Evolutionary conservation across 1,140 invertebrate species (phyloP), one percentile per base, ranked within the genome.

Genomic region (Bombus breviceps): DNA sequence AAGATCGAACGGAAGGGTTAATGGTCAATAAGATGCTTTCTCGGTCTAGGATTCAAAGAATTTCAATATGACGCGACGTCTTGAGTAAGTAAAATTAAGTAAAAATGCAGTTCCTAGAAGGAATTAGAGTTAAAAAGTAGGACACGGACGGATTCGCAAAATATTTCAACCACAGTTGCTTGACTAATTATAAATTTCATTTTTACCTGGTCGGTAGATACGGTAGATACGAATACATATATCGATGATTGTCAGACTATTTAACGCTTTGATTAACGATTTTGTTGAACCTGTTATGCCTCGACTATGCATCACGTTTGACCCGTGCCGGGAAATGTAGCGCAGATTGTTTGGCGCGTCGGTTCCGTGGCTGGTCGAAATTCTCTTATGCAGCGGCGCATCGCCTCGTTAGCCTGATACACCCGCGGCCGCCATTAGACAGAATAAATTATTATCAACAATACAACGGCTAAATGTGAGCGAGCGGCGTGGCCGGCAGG

Each of bases 361-460:
- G 32, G 32, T 32, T 57, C 10, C 47, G 53, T 0, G 68, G n/a
- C 34, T n/a, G 57, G 3, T 37, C 41, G 53, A 47, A 83, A 77
- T 76, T 57, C 73, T 34, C 47, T 76, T 53, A 37, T 18, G n/a
- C 57, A 13, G 10, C n/a, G n/a, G 37, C 80, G 80, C 22, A 39
- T 37, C 32, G 72, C 41, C 43, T 83, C 62, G 81, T 77, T 83
- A 77, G 47, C 47, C 53, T 73, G n/a, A 77, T 25, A 13, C 73
- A 25, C 12, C 34, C 10, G 3, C 10, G 34, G 9, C 15, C 18
- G 59, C 59, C 81, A 53, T 83, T 83, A 83, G 64, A 76, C 73
- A 28, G 73, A 83, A 83, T 83, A 83, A 83, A 83, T 77, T 47
- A 83, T 83, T 77, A 76, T 28, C 81, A 68, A 53, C 81, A 53